Conservation (phyloP, 2,888 invertebrate species). For the Watsonalla cultraria region DNA sequence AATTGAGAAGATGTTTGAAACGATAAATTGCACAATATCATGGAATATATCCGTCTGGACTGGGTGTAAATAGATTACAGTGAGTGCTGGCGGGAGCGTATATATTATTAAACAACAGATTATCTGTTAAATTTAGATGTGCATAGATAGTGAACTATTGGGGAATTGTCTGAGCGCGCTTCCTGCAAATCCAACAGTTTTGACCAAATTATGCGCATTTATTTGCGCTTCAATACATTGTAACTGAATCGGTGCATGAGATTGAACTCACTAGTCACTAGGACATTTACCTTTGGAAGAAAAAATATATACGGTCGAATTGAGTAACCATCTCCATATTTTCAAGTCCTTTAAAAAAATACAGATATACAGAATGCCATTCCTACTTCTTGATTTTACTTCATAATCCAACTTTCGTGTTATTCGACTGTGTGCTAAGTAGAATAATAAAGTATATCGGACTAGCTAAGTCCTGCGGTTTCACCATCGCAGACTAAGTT, state of each 20-base stretch:
- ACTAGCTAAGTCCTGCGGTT: too few relatives aligned
- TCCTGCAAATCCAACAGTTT: conserved; percentile 52
- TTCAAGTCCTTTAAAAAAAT: too few relatives aligned
- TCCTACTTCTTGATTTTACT: too few relatives aligned
- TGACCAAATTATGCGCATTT: conserved; percentile 62
- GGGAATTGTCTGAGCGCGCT: conserved; percentile 37
- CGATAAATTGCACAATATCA: conserved; percentile 26
- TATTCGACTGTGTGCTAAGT: too few relatives aligned
- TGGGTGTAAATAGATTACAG: conserved; percentile 41
- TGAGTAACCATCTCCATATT: too few relatives aligned
- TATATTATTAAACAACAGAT: conserved; percentile 58
- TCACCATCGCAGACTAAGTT: too few relatives aligned
- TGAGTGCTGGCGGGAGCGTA: conserved; percentile 39
- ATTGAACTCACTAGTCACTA: background rate
- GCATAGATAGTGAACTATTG: conserved; percentile 47
- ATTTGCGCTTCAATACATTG: conserved; percentile 33
- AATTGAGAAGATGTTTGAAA: conserved; percentile 9
- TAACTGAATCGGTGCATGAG: conserved; percentile 19
- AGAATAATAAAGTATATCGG: too few relatives aligned
- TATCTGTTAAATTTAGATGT: conserved; percentile 60
- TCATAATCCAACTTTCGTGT: too few relatives aligned
- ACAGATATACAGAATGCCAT: too few relatives aligned
- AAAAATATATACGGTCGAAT: too few relatives aligned
- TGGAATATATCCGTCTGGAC: conserved; percentile 32
- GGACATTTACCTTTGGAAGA: too few relatives aligned